phyloP scores from a whole-genome alignment of 2,797 vertebrate species.

The Acrocephalus scirpaceus region DNA sequence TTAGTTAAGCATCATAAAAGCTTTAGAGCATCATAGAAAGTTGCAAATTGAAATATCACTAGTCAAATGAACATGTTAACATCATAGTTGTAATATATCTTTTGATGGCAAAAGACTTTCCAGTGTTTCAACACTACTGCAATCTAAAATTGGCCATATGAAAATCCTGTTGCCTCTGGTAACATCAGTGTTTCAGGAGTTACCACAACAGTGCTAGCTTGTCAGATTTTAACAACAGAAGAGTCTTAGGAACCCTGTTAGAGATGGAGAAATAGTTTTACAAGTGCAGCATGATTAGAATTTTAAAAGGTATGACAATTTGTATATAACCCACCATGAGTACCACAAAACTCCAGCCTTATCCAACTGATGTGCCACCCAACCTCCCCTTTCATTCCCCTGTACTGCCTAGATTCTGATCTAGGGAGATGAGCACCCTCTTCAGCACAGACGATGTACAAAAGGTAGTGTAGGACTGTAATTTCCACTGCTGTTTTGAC shows the following conservation, averaged over 20 bases:
- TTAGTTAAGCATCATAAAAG: not conserved
- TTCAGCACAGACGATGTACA: not conserved
- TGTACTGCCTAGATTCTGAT: not conserved
- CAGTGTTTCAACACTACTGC: not conserved
- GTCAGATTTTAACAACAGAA: not conserved
- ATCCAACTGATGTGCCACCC: not conserved
- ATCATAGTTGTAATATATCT: not conserved
- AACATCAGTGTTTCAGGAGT: not conserved
- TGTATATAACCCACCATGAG: not conserved
- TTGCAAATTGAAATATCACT: not conserved
- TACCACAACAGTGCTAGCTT: not conserved
- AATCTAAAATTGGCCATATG: not conserved
- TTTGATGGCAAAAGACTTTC: not conserved
- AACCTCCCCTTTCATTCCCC: not conserved
- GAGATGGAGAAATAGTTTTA: not conserved
- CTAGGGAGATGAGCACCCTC: not conserved
- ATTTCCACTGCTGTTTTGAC: not conserved
- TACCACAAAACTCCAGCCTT: not conserved
- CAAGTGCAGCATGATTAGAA: not conserved
- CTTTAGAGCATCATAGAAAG: not conserved
- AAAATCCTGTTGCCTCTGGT: not conserved
- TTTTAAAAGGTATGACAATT: not conserved
- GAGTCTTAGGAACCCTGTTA: not conserved
- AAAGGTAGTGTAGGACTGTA: not conserved
- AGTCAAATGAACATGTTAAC: not conserved